Percentiles rank a stretch among this genome's conserved stretches.
These are phyloP conservation scores for Pelmatolapia mariae DNA, from an alignment of 2,113 vertebrate genomes.

Conservation along the genomic window DNA sequence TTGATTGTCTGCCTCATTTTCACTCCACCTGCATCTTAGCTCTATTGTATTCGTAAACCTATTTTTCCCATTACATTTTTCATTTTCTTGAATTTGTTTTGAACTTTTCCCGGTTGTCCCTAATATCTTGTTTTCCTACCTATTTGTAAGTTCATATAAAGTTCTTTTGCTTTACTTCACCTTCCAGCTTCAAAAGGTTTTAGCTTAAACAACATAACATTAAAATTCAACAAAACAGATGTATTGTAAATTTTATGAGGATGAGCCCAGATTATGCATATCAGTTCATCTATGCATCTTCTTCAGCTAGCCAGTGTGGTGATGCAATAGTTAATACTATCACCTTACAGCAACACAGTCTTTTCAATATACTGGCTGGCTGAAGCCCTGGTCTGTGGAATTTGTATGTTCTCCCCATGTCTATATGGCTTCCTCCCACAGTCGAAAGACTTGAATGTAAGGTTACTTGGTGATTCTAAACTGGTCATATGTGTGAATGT, in stretches of 20 bases:
- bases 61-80: neutral
- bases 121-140: neutral
- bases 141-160: neutral
- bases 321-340: neutral
- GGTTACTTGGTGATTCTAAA: neutral
- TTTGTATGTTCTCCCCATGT: neutral
- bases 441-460: neutral
- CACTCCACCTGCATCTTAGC: neutral
- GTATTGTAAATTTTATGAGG: neutral
- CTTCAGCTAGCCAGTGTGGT: neutral
- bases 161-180: neutral
- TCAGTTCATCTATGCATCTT: neutral
- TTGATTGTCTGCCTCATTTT: neutral
- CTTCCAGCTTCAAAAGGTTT: neutral
- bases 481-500: neutral
- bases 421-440: neutral
- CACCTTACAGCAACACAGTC: neutral
- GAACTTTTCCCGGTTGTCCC: rapidly evolving
- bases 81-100: neutral
- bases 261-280: neutral
- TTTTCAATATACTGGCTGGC: neutral
- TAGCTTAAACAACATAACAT: neutral
- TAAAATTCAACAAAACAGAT: neutral
- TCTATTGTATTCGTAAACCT: neutral
- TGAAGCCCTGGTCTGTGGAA: neutral